Evolutionary conservation across 2,888 invertebrate genomes (phyloP), one percentile per base, ranked within the genome.

Genomic region (Vesta saturnalis): DNA sequence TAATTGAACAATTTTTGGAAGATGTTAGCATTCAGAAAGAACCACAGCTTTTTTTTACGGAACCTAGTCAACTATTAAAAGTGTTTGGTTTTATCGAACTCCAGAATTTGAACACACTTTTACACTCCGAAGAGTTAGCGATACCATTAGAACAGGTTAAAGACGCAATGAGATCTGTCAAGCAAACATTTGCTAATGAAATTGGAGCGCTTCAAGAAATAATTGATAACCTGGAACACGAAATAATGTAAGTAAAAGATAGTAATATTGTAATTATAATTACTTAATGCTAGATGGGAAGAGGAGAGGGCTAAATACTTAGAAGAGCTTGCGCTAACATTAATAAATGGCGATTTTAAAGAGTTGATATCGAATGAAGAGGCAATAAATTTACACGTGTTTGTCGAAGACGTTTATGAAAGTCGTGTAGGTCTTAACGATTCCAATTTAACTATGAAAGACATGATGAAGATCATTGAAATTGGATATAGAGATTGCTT

Each of bases 401-500:
- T 88, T 77, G 85, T 91, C 62, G 89, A 91, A 77, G 90, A 90
- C 77, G 87, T 89, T 23, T 91, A 87, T 78, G 89, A 90, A 79
- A 86, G 85, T 54, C 83, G 90, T 47, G 84, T 88, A 21, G 85
- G 83, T 0, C 86, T 88, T 10, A 89, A 88, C 76, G 88, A 89
- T 46, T 85, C 87, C 3, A 87, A 88, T 76, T 82, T 88, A 68
- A 85, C 86, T 56, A 85, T 88, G 62, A 80, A 84, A 59, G 82
- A 85, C 5, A 87, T 90, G 84, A 89, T 90, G 80, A 87, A 85
- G 74, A 84, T 85, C 60, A 85, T 91, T 67, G 91, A 91, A 80
- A 78, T 82, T 1, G 83, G 85, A 81, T 73, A 86, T 83, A 77
- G 75, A 1, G 72, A 75, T 35, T 74, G 67, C 49, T 81, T 86